Percentiles rank a stretch among this genome's conserved stretches.
Evolutionary conservation across 2,797 vertebrate genomes (phyloP).

Genomic region (Yasuhikotakia modesta): DNA sequence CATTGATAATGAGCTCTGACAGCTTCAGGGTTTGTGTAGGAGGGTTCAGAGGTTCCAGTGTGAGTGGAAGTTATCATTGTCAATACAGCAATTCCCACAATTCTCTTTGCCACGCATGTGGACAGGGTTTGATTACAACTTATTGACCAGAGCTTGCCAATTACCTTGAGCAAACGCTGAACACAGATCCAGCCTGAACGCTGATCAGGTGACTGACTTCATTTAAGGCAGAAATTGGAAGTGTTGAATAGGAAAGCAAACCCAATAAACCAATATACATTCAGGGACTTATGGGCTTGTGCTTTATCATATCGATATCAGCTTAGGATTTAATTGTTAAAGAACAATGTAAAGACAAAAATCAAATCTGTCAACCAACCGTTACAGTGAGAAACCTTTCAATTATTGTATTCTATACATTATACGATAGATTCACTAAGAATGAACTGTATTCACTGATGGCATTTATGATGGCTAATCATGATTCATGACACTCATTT

Average conservation of each 20-base stretch:
- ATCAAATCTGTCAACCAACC: background rate
- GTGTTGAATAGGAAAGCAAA: background rate
- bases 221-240: constrained; percentile 31
- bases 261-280: constrained; percentile 5
- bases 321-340: background rate
- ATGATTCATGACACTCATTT: no score
- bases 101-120: constrained; percentile 13
- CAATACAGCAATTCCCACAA: constrained; percentile 35
- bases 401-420: background rate
- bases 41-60: constrained; percentile 22
- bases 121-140: constrained; percentile 37
- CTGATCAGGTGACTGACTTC: constrained; percentile 39
- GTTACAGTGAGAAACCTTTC: background rate
- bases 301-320: background rate
- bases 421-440: background rate
- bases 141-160: constrained; percentile 46
- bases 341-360: background rate
- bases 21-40: constrained; percentile 2
- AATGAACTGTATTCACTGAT: background rate
- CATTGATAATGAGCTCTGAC: constrained; percentile 13
- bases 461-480: background rate
- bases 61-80: constrained; percentile 27
- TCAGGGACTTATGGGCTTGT: background rate
- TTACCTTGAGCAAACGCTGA: constrained; percentile 40
- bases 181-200: constrained; percentile 24